Conservation (phyloP, 2,113 vertebrate species). For the Salvelinus namaycush region DNA sequence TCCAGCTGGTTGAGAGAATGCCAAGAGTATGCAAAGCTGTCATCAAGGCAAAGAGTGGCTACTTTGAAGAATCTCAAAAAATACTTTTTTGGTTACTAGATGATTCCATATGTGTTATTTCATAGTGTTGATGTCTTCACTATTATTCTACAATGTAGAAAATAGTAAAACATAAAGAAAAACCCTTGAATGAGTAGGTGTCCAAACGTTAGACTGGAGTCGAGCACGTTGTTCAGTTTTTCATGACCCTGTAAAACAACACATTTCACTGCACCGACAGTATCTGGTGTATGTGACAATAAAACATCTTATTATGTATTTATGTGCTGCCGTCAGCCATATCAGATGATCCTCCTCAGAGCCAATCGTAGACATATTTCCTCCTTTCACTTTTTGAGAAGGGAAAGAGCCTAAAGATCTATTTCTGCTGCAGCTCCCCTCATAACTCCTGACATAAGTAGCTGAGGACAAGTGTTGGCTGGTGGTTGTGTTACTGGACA, state of each 20-base stretch:
- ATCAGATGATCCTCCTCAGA: background rate
- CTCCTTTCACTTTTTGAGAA: background rate
- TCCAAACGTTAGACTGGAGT: no score
- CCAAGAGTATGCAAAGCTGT: no score
- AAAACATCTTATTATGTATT: background rate
- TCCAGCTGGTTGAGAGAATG: no score
- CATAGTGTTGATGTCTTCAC: no score
- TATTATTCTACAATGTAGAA: no score
- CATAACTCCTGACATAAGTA: constrained; percentile 5
- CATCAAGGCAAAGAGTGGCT: no score
- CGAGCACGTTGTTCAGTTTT: no score
- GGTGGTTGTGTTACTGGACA: background rate
- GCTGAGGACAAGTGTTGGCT: constrained; percentile 10
- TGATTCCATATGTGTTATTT: no score
- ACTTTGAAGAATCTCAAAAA: no score
- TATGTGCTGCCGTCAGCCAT: background rate
- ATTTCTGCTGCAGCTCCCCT: constrained; percentile 13
- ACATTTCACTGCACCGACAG: background rate
- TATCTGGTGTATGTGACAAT: background rate
- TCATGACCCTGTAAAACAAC: constrained; percentile 7
- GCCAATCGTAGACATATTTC: background rate
- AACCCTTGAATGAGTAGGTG: no score
- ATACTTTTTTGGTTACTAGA: no score
- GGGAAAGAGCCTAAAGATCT: background rate
- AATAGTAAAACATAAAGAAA: no score